Percentiles rank a stretch among this genome's conserved stretches.
phyloP scores from a whole-genome alignment of 1,140 invertebrate genomes.

The Sminthurinus signatus region DNA sequence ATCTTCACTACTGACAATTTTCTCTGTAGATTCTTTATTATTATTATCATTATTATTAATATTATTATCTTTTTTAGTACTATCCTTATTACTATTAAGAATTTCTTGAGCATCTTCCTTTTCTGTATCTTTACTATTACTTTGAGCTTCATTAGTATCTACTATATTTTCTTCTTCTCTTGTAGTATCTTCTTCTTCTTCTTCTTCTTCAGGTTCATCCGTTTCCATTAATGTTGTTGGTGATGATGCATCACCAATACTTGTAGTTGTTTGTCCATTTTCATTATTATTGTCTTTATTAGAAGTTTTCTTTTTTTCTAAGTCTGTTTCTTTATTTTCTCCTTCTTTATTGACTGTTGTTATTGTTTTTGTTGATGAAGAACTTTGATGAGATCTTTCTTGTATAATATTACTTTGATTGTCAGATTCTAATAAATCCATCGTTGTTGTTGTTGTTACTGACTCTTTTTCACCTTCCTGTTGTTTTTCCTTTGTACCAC shows the following conservation, averaged over 20 bases:
- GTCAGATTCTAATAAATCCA: no score
- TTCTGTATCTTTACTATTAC: constrained; percentile 22
- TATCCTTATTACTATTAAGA: constrained; percentile 15
- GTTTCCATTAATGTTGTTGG: no score
- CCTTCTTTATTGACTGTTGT: no score
- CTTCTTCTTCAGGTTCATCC: constrained; percentile 10
- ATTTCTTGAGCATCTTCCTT: constrained; percentile 17
- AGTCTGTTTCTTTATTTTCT: no score
- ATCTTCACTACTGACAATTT: constrained; percentile 10
- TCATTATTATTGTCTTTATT: no score
- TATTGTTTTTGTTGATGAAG: no score
- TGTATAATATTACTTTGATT: no score
- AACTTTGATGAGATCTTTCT: no score
- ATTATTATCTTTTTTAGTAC: constrained; percentile 8
- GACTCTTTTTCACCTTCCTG: neutral
- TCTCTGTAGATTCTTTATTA: constrained; percentile 41
- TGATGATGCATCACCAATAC: neutral
- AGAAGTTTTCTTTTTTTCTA: no score
- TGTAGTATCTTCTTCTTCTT: constrained; percentile 1
- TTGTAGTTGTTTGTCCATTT: neutral
- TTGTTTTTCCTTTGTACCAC: neutral
- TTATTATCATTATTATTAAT: constrained; percentile 12
- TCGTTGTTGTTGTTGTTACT: neutral
- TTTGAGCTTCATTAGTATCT: neutral
- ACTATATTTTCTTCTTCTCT: constrained; percentile 22